Conservation (phyloP, 2,797 vertebrate species). For the Gymnothorax javanicus region DNA sequence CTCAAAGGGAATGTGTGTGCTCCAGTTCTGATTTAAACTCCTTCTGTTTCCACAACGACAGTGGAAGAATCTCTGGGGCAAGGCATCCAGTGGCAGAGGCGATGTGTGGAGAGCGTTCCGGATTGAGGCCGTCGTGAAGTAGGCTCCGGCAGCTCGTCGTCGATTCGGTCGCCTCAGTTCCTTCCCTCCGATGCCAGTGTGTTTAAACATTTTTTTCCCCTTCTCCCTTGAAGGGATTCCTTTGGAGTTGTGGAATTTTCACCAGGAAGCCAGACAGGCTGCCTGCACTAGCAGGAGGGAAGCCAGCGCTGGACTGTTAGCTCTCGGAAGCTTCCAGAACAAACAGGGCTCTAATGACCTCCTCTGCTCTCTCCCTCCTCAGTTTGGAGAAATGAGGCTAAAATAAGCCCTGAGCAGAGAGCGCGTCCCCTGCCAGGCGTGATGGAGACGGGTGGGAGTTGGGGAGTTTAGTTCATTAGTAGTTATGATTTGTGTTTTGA, state of each 20-base stretch:
- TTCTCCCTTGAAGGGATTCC: background rate
- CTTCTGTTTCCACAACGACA: slow-evolving; percentile 76
- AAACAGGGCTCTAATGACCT: slow-evolving; percentile 12
- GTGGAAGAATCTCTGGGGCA: slow-evolving; percentile 64
- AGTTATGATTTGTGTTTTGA: too few species aligned
- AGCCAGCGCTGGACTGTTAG: background rate
- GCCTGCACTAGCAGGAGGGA: background rate
- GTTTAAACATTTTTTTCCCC: background rate
- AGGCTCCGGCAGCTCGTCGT: slow-evolving; percentile 21
- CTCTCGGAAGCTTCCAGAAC: slow-evolving; percentile 24
- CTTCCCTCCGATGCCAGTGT: background rate
- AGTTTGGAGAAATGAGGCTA: background rate
- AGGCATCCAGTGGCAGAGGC: slow-evolving; percentile 61
- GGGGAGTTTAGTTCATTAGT: background rate
- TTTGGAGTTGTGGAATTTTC: slow-evolving; percentile 12
- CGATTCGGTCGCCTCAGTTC: background rate
- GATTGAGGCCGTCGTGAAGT: slow-evolving; percentile 63
- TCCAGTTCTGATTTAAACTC: slow-evolving; percentile 48
- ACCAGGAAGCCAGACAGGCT: background rate
- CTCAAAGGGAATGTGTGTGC: background rate
- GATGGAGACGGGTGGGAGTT: background rate
- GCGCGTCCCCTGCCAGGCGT: background rate
- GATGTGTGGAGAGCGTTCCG: slow-evolving; percentile 55
- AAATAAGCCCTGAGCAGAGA: background rate
- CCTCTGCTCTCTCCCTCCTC: background rate